Base-by-base conservation (phyloP, 1,140 invertebrate species). In the Lerema accius region DNA sequence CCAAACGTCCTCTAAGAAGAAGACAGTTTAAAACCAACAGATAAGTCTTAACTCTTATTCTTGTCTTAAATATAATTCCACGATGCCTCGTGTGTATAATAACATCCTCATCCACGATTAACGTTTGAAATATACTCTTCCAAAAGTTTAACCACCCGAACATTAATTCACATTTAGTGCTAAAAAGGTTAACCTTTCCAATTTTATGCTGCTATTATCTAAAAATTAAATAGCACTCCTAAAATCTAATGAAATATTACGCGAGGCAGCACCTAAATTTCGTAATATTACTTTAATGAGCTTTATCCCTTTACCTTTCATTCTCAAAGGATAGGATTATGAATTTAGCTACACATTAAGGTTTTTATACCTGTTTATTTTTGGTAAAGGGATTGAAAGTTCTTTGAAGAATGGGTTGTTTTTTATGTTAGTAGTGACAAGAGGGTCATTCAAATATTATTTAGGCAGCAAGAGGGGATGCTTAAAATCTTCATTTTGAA, bases 221-320 rank as follows among this genome's bases (percentile, higher is more conserved):
- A 59, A 59, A 48, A 59, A 59, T 59, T 59, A 59, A 59, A 46
- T 37, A 28, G 28, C 43, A 37, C 55, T 45, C 53, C 53, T 46
- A 48, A 59, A 59, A 59, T 59, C 43, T 59, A 37, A 46, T 59
- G 55, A 59, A 59, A 59, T 59, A 59, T 59, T 59, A 59, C 13
- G 23, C 26, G 23, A 59, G 28, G 55, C 55, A 45, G 45, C 53
- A 58, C 43, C 46, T 59, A 7, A 4, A 59, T 59, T 59, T 59
- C 26, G 46, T 59, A 59, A 59, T 59, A 59, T 59, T 59, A 59
- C 55, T 59, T 59, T 59, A 59, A 59, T 59, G 55, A 59, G 42
- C 55, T 48, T 13, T 15, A 32, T 42, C 28, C 46, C 16, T 46
- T 46, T 59, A 23, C 43, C 42, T 45, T 48, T 23, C 55, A 48